Evolutionary conservation across 2,113 vertebrate species (phyloP), one percentile per base, ranked within the genome.

Genomic region (Cyprinodon tularosa): DNA sequence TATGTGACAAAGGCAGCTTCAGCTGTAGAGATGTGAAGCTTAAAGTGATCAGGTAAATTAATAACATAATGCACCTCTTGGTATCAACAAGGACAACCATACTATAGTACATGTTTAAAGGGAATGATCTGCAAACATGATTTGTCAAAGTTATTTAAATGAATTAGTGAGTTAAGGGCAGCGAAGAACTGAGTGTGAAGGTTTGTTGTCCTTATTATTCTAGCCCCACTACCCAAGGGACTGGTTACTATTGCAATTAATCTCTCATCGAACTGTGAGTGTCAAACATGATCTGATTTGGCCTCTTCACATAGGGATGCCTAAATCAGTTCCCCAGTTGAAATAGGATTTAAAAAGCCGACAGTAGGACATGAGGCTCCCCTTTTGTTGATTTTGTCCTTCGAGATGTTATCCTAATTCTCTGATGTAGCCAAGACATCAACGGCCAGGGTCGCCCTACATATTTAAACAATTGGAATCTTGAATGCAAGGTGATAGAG

Each of bases 241-340:
- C 65, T 40, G 37, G 72, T 77, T 81, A 82, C 85, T 83, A 71
- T 90, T 89, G 91, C 86, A 90, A 93, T 93, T 91, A 86, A 91
- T 88, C 84, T 70, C 73, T 88, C 89, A 94, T 93, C 90, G 93
- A 88, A 87, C 74, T 69, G 42, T 69, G 82, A 83, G 86, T 86
- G 64, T 86, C 87, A 91, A 92, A 93, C 82, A 91, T 90, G 91
- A 94, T 92, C 89, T 87, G 87, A 91, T 94, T 94, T 91, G 77
- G 82, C 70, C 77, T 82, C 76, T 90, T 83, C 82, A 81, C 80
- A 77, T 60, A 38, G 67, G 60, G 72, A 83, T 22, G 50, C 61
- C 81, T 72, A 90, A 92, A 92, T 93, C 89, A 88, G 81, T 72
- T 89, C 81, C 68, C 53, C 63, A 64, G 36, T 73, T 64, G 78